These are phyloP conservation scores for Leptinotarsa defecta DNA, from an alignment of 1,140 invertebrate species.

Conservation along the genomic window DNA sequence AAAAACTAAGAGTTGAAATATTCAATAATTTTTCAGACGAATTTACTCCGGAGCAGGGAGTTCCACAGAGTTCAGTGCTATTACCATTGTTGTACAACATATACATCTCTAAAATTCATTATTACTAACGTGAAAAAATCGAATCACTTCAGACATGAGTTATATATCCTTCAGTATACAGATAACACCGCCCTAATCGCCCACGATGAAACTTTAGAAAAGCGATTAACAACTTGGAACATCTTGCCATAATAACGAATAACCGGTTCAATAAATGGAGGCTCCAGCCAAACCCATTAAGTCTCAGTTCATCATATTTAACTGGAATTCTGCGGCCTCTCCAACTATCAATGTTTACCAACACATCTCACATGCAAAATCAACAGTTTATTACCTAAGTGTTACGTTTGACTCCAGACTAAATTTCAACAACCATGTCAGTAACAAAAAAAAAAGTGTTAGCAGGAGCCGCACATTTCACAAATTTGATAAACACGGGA, in stretches of 20 bases:
- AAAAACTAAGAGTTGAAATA: too few relatives aligned
- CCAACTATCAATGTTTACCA: not conserved
- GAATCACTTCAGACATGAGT: not conserved
- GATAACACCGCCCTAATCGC: slow-evolving; percentile 20
- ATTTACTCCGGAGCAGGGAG: too few relatives aligned
- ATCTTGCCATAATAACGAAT: not conserved
- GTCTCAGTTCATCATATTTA: slow-evolving; percentile 21
- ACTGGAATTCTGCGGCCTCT: not conserved
- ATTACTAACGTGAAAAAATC: not conserved
- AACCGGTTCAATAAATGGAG: slow-evolving; percentile 17
- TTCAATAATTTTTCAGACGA: too few relatives aligned
- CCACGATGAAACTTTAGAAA: slow-evolving; percentile 5
- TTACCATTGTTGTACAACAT: slow-evolving; percentile 16
- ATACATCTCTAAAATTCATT: not conserved
- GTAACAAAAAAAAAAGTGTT: slow-evolving; percentile 8
- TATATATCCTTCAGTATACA: slow-evolving; percentile 24
- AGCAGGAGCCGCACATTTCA: slow-evolving; percentile 17
- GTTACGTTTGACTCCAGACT: not conserved
- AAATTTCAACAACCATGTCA: slow-evolving; percentile 25
- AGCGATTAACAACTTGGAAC: not conserved
- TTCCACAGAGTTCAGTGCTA: not conserved
- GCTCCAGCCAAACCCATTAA: slow-evolving; percentile 20
- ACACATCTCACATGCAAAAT: not conserved
- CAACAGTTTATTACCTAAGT: slow-evolving; percentile 11
- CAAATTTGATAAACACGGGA: not conserved